Conservation (phyloP, 2,113 vertebrate genomes). For the Pelvicachromis taeniatus region DNA sequence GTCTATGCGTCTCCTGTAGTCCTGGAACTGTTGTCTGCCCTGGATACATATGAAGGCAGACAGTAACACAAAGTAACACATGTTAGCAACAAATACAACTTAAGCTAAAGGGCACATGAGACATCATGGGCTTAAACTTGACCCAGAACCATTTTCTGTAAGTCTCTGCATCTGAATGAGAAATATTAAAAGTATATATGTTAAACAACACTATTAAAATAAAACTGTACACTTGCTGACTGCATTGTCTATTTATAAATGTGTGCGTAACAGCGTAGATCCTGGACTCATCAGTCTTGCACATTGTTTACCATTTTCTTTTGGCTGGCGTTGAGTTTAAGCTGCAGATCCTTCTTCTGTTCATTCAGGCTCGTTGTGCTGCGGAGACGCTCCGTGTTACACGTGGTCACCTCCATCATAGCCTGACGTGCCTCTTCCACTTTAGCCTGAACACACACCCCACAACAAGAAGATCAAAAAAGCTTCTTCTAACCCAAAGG, state of each 20-base stretch:
- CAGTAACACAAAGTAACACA: neutral
- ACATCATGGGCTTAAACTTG: neutral
- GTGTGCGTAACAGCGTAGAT: neutral
- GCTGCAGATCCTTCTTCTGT: slow-evolving; percentile 78
- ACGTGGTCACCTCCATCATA: slow-evolving; percentile 71
- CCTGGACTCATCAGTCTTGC: neutral
- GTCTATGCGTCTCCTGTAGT: slow-evolving; percentile 37
- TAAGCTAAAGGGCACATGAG: neutral
- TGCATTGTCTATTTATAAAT: neutral
- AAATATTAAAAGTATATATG: neutral
- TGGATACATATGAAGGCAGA: neutral
- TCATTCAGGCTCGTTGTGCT: slow-evolving; percentile 67
- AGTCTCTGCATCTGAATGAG: neutral
- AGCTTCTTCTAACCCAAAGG: neutral
- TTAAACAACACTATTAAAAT: neutral
- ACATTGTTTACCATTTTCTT: slow-evolving; percentile 68
- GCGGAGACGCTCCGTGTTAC: slow-evolving; percentile 76
- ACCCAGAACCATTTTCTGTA: neutral
- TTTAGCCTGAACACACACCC: slow-evolving; percentile 66
- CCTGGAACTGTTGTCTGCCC: slow-evolving; percentile 77
- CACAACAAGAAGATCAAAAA: neutral
- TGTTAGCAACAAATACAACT: neutral
- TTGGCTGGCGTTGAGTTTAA: slow-evolving; percentile 70
- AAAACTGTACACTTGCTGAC: neutral
- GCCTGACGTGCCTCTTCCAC: slow-evolving; percentile 63